A percentile compares a stretch with the other conserved stretches of the same genome.
phyloP scores from a whole-genome alignment of 2,797 vertebrate genomes.

The Salarias fasciatus region DNA sequence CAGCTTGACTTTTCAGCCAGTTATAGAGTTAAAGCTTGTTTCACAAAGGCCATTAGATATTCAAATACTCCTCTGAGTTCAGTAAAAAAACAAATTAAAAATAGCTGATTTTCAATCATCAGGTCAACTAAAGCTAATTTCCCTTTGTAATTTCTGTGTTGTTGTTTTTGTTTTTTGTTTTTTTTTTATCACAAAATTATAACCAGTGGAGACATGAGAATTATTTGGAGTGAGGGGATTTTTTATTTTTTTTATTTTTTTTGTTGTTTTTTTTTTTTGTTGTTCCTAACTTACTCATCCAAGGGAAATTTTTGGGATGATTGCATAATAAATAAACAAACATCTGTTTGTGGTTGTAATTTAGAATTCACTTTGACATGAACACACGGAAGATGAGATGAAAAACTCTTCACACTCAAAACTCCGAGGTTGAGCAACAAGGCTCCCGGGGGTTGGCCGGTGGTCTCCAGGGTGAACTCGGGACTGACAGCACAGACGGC shows the following conservation, averaged over 20 bases:
- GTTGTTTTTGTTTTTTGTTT: not conserved
- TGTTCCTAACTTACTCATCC: no score
- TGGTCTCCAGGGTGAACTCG: constrained; percentile 3
- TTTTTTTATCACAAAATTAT: not conserved
- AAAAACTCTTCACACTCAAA: not conserved
- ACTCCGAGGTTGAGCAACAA: constrained; percentile 5
- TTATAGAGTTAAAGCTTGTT: no score
- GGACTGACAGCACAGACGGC: no score
- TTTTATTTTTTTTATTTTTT: not conserved
- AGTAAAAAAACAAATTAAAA: not conserved
- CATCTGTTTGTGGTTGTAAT: no score
- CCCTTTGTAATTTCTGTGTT: not conserved
- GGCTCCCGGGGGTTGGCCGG: constrained; percentile 2
- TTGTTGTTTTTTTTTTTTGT: not conserved
- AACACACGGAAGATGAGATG: not conserved
- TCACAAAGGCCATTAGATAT: not conserved
- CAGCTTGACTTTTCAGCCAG: not conserved
- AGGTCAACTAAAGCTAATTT: not conserved
- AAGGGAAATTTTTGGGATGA: no score
- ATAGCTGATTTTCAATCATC: not conserved
- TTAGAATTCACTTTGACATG: no score
- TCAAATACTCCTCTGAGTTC: not conserved
- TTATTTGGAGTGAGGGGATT: not conserved
- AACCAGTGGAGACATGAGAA: not conserved
- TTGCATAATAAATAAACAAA: no score